phyloP scores from a whole-genome alignment of 2,797 vertebrate genomes.

The Pempheris klunzingeri region DNA sequence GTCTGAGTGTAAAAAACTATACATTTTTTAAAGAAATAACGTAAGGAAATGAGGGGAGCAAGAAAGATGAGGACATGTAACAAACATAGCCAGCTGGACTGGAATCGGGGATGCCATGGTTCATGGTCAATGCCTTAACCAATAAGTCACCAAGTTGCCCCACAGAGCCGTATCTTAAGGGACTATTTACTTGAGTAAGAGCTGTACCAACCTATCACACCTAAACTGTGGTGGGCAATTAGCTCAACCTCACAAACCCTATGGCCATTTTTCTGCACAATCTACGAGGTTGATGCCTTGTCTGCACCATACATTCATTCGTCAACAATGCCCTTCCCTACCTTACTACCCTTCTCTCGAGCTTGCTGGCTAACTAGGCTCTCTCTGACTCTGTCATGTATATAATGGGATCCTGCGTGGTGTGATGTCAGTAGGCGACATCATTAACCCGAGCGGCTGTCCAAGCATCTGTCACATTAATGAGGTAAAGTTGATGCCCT shows the following conservation, averaged over 20 bases:
- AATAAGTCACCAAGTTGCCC: not conserved
- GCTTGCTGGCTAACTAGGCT: not conserved
- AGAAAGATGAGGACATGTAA: too few relatives aligned
- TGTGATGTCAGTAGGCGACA: slow-evolving; percentile 29
- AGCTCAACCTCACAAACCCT: not conserved
- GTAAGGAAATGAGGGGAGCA: too few relatives aligned
- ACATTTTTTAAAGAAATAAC: too few relatives aligned
- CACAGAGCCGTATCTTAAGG: not conserved
- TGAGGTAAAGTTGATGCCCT: slow-evolving; percentile 43
- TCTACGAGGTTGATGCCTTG: too few relatives aligned
- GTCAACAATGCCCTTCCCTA: not conserved
- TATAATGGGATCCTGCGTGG: slow-evolving; percentile 34
- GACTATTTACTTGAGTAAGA: not conserved
- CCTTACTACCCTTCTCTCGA: not conserved
- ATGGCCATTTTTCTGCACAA: not conserved
- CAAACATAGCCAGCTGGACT: not conserved
- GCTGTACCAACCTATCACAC: not conserved
- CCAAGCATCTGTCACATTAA: slow-evolving; percentile 62
- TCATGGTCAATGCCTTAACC: not conserved
- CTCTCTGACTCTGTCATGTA: not conserved
- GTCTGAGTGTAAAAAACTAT: too few relatives aligned
- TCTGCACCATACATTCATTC: not conserved
- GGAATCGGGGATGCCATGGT: not conserved
- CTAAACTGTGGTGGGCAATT: not conserved
- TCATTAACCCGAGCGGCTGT: slow-evolving; percentile 49